A percentile compares a stretch with the other conserved stretches of the same genome.
Conservation (phyloP, 2,113 vertebrate species). For the Carassius carassius region DNA sequence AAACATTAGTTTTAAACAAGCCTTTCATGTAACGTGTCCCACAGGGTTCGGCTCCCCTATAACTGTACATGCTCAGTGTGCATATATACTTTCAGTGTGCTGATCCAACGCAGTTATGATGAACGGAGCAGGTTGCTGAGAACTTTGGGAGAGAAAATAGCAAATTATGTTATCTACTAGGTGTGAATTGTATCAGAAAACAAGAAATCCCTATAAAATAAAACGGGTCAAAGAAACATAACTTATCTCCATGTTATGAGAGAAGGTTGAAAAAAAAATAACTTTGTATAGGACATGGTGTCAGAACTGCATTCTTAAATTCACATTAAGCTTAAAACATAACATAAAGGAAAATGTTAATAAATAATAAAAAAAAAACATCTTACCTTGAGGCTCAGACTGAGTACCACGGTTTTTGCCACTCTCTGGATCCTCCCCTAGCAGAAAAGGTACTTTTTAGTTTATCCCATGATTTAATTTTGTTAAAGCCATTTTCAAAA, state of each 20-base stretch:
- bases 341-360: background rate
- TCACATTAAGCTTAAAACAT: background rate
- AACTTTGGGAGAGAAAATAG: slow-evolving; percentile 55
- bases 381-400: slow-evolving; percentile 68
- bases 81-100: background rate
- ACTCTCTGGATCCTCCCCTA: slow-evolving; percentile 71
- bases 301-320: background rate
- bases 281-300: background rate
- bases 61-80: background rate
- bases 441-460: background rate
- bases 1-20: slow-evolving; percentile 3
- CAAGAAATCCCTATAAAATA: background rate
- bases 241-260: too few species aligned
- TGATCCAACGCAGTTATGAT: slow-evolving; percentile 51
- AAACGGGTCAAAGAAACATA: too few species aligned
- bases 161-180: background rate
- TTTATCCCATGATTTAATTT: background rate
- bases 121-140: slow-evolving; percentile 70
- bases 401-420: slow-evolving; percentile 60
- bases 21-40: background rate
- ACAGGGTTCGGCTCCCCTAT: background rate
- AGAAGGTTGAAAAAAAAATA: background rate
- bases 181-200: background rate
- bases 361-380: too few species aligned
- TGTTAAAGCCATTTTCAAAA: background rate